Base-by-base conservation (phyloP, 2,888 invertebrate genomes). In the Drosophila tanythrix region DNA sequence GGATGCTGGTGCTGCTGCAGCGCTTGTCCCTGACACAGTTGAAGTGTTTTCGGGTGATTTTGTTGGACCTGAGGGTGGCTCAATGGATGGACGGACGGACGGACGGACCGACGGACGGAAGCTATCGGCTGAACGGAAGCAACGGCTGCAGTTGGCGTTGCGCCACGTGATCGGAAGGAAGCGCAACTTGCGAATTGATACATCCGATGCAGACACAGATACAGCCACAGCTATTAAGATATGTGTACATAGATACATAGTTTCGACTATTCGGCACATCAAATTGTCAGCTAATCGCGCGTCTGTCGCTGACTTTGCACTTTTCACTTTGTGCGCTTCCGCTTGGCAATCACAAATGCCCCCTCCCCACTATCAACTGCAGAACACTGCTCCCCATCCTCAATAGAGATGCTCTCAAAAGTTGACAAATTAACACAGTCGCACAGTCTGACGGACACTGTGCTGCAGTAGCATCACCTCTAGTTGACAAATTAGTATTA, bases 101-200 rank as follows among this genome's bases (percentile, higher is more conserved):
- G 50, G 27, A 63, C 59, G 62, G 38, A 21, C 38, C 51, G 51
- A 36, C 84, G 89, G 88, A 89, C 87, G 88, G 89, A 86, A 86
- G 89, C 83, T 89, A 86, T 88, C 88, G 90, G 81, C 81, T 72
- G 76, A 76, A 70, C 86, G 87, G 90, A 88, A 88, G 90, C 79
- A 87, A 82, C 83, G 87, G 79, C 87, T 84, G 83, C 85, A 76
- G 78, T 74, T 83, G 82, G 82, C 82, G 77, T 78, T 76, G 78
- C 68, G 87, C 79, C 88, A 89, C 88, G 88, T 86, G 90, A 89
- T 83, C 90, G 88, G 88, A 88, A 88, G 90, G 88, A 88, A 88
- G 83, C 90, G 57, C 82, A 79, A 88, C 88, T 88, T 88, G 88
- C 88, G 88, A 88, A 88, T 88, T 88, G 88, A 88, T 89, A 89